phyloP scores from a whole-genome alignment of 2,888 invertebrate genomes.

The Dasysyrphus albostriatus region DNA sequence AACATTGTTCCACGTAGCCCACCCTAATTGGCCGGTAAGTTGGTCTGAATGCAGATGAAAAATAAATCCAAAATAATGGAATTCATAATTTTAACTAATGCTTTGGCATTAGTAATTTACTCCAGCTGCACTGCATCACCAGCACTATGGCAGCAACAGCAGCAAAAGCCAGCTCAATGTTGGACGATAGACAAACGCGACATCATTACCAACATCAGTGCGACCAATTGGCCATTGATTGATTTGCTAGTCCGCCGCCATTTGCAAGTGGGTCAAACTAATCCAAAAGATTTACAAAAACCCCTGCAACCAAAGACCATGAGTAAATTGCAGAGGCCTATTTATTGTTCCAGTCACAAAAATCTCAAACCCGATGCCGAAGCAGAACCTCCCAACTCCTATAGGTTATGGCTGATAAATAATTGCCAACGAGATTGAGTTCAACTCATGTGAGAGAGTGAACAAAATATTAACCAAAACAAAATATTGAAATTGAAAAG shows the following conservation, averaged over 20 bases:
- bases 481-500: conserved; percentile 2
- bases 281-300: conserved; percentile 49
- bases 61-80: conserved; percentile 66
- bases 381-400: neutral
- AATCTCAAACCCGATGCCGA: neutral
- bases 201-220: conserved; percentile 57
- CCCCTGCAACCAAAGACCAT: conserved; percentile 22
- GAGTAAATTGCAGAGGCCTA: conserved; percentile 45
- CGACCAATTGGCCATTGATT: conserved; percentile 69
- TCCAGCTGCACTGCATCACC: conserved; percentile 48
- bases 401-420: conserved; percentile 7
- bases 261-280: conserved; percentile 67
- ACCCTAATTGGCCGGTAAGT: conserved; percentile 58
- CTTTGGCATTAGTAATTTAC: conserved; percentile 63
- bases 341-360: conserved; percentile 26
- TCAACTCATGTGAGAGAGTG: conserved; percentile 42
- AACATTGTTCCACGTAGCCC: conserved; percentile 68
- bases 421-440: conserved; percentile 12
- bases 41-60: conserved; percentile 32
- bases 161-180: neutral
- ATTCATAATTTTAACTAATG: conserved; percentile 75
- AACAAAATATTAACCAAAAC: conserved; percentile 47
- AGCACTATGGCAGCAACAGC: neutral
- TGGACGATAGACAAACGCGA: conserved; percentile 42
- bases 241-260: conserved; percentile 46